phyloP scores from a whole-genome alignment of 2,113 vertebrate species.

The Mormoops blainvillei region DNA sequence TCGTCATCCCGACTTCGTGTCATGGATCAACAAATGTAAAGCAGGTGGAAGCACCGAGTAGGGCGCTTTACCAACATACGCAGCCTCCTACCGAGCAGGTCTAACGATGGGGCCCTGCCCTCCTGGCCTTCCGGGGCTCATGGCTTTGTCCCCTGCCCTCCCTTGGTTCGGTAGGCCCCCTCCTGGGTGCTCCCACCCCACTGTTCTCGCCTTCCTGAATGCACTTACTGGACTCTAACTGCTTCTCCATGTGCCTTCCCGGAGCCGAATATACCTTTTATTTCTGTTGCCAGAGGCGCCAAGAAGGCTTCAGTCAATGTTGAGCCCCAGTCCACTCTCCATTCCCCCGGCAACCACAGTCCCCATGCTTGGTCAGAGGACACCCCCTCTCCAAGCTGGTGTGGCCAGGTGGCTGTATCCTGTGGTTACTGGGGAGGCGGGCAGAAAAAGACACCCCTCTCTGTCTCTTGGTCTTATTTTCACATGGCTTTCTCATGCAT shows the following conservation, averaged over 20 bases:
- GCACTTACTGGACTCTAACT: neutral
- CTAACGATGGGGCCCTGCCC: neutral
- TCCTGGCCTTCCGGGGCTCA: neutral
- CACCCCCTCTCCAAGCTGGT: neutral
- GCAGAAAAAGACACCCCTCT: neutral
- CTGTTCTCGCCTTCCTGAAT: neutral
- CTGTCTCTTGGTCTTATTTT: neutral
- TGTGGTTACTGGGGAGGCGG: neutral
- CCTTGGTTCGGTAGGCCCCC: no score
- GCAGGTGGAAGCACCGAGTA: no score
- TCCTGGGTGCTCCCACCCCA: neutral
- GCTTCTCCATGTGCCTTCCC: neutral
- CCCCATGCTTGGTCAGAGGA: neutral
- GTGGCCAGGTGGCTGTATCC: neutral
- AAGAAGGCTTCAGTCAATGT: neutral
- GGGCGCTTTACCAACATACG: neutral
- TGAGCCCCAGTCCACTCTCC: neutral
- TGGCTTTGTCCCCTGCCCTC: fast-evolving
- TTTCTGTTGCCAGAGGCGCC: neutral
- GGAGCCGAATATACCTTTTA: neutral
- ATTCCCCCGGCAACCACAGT: neutral
- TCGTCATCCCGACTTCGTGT: neutral
- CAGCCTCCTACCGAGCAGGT: fast-evolving
- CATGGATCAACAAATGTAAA: no score
- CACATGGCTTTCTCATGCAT: neutral